Base-by-base conservation (phyloP, 2,888 invertebrate species). In the Loripinus fragilis region DNA sequence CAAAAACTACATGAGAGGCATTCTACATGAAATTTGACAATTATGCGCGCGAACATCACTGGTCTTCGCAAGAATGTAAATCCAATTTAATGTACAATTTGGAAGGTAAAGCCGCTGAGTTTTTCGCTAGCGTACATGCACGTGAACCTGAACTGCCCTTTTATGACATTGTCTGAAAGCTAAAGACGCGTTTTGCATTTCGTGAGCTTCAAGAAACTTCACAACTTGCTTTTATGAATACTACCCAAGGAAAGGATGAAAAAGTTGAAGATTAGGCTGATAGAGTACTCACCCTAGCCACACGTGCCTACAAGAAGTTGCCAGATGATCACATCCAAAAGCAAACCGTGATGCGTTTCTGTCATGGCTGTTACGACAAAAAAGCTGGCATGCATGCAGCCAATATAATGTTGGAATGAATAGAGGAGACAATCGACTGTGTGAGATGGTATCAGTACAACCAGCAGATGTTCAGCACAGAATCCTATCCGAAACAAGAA, bases 361-460 rank as follows among this genome's bases (percentile, higher is more conserved):
- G 72, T 45, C 72, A 72, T 28, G 72, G 72, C 20, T 64, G 42
- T 45, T 12, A 25, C 5, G 72, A 72, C 30, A 64, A 42, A 45
- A 60, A 72, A 1, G 72, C 72, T 25, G 72, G 72, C 3, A 41
- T 64, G 2, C 64, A 65, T 65, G 72, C 72, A 10, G 5, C 64
- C 0, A 72, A 33, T n/a, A 45, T 20, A 25, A 42, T 71, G 17
- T 68, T 67, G 2, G 30, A 10, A 23, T 28, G 23, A n/a, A 71
- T 78, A 74, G 78, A 74, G 30, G 55, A 71, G 20, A 75, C 80
- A 1, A 28, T 76, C 8, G 80, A 73, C 42, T 50, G 45, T 23
- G 67, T 74, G 10, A 64, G 25, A n/a, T 66, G 64, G 65, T 65
- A 65, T 23, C 72, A 72, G 45, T 28, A 72, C 50, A 65, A 30